Evolutionary conservation across 2,888 invertebrate species (phyloP).

Genomic region (Seira sanloemensis): DNA sequence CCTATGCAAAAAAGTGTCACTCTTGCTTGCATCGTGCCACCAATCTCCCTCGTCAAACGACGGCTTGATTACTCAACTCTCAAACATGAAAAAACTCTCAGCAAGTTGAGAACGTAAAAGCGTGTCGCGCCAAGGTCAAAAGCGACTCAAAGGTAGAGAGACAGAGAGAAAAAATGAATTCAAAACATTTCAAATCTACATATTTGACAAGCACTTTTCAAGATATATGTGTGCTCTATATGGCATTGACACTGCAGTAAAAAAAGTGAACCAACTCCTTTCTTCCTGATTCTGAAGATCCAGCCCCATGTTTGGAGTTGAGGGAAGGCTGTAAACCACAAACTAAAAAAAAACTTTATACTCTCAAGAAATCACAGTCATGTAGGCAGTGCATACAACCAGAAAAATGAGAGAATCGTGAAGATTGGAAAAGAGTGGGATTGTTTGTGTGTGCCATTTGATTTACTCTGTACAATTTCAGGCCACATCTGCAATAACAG

Average conservation of each 20-base stretch:
- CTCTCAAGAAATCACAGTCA: no score
- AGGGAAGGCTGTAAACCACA: background rate
- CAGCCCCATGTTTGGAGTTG: background rate
- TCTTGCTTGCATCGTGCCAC: background rate
- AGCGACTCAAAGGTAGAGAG: background rate
- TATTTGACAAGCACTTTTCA: background rate
- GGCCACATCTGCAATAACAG: background rate
- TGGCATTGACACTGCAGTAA: background rate
- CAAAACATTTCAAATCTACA: background rate
- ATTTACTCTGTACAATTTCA: background rate
- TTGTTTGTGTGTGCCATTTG: background rate
- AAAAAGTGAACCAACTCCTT: constrained; percentile 16
- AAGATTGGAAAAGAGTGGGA: no score
- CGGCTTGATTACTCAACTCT: background rate
- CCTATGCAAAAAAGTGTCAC: background rate
- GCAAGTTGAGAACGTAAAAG: background rate
- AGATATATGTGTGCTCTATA: background rate
- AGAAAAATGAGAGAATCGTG: no score
- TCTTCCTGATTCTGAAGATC: background rate
- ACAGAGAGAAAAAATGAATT: background rate
- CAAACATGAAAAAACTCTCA: background rate
- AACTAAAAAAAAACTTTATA: no score
- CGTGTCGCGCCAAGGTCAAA: background rate
- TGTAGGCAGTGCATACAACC: background rate
- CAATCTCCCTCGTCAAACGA: background rate